These are phyloP conservation scores for Monopis laevigella DNA, from an alignment of 2,888 invertebrate genomes.

Conservation along the genomic window DNA sequence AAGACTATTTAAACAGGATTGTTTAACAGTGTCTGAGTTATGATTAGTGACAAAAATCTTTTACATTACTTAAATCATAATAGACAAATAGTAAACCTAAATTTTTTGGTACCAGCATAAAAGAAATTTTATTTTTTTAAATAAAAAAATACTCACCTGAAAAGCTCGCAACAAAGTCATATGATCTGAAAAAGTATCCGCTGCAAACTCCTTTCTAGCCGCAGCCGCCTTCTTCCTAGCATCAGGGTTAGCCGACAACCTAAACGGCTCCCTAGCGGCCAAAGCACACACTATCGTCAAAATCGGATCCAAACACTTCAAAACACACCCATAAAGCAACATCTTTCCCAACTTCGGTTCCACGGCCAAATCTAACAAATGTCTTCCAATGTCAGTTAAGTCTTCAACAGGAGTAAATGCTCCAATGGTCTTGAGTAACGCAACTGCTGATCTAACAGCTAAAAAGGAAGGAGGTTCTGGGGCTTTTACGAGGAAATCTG, in stretches of 20 bases:
- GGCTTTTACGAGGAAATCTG: conserved; percentile 83
- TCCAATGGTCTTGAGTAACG: conserved; percentile 78
- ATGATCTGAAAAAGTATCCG: conserved; percentile 88
- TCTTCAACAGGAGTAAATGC: conserved; percentile 88
- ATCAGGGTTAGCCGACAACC: conserved; percentile 76
- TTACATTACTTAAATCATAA: too few species aligned
- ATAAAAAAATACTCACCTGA: too few species aligned
- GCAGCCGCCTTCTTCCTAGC: conserved; percentile 70
- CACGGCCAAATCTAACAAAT: conserved; percentile 90
- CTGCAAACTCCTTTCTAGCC: conserved; percentile 75
- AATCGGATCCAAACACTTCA: conserved; percentile 93
- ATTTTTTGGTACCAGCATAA: too few species aligned
- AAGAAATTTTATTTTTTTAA: too few species aligned
- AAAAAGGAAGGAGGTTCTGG: conserved; percentile 86
- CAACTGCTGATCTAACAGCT: conserved; percentile 78
- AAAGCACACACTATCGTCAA: conserved; percentile 89
- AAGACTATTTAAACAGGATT: too few species aligned
- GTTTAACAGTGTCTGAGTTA: too few species aligned
- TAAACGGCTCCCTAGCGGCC: conserved; percentile 80
- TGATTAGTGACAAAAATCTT: too few species aligned
- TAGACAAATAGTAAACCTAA: too few species aligned
- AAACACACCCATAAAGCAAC: conserved; percentile 86
- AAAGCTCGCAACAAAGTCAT: conserved; percentile 85
- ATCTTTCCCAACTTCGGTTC: conserved; percentile 94
- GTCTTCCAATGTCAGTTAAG: conserved; percentile 86